Evolutionary conservation across 2,888 invertebrate species (phyloP).

Genomic region (Apotomis capreana): DNA sequence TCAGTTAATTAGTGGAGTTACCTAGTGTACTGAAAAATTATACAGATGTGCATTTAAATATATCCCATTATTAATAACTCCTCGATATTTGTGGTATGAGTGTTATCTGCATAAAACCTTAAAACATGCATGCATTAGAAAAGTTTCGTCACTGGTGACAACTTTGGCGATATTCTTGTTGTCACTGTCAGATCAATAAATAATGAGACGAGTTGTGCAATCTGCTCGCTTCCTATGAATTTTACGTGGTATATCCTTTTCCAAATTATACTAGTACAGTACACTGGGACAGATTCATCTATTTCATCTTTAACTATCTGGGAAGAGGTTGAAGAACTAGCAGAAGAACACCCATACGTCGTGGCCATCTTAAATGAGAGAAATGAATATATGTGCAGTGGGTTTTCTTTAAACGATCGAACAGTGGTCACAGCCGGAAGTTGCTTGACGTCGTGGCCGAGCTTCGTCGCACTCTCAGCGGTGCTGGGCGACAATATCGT

Average conservation of each 20-base stretch:
- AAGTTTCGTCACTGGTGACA: conserved; percentile 15
- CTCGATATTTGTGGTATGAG: too few species aligned
- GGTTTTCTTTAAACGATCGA: conserved; percentile 58
- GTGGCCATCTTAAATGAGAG: conserved; percentile 59
- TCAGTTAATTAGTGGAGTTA: too few species aligned
- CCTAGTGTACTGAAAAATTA: too few species aligned
- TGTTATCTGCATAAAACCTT: too few species aligned
- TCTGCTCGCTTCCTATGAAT: conserved; percentile 52
- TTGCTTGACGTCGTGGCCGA: conserved; percentile 56
- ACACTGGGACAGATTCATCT: not conserved
- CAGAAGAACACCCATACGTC: conserved; percentile 65
- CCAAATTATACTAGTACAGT: conserved; percentile 24
- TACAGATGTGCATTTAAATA: too few species aligned
- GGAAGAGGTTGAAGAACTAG: conserved; percentile 57
- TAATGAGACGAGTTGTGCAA: conserved; percentile 10
- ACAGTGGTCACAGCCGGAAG: conserved; percentile 66
- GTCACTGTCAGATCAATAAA: conserved; percentile 9
- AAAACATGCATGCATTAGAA: too few species aligned
- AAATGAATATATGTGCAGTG: conserved; percentile 62
- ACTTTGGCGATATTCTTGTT: not conserved
- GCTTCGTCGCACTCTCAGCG: conserved; percentile 59
- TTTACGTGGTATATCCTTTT: conserved; percentile 48
- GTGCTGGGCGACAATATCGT: conserved; percentile 50
- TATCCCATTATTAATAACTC: too few species aligned
- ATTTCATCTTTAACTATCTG: conserved; percentile 39